Conservation (phyloP, 2,113 vertebrate species). For the Mormoops blainvillei region DNA sequence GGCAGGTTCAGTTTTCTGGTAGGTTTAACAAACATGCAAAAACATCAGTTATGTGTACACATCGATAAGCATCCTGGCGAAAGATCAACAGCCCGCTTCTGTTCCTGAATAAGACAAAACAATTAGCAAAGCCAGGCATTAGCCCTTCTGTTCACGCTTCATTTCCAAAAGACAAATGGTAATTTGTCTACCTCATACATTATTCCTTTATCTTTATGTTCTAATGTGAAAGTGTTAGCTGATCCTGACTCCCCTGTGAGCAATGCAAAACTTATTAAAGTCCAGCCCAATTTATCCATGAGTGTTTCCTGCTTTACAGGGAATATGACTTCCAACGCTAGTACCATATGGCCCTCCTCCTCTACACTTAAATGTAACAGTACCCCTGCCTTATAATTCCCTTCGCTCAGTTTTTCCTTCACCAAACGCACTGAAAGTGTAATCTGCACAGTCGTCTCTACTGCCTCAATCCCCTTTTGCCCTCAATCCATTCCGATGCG, state of each 20-base stretch:
- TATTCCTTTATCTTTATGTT: conserved; percentile 16
- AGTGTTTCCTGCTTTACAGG: conserved; percentile 22
- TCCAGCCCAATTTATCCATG: conserved; percentile 14
- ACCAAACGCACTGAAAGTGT: not conserved
- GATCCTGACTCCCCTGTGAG: not conserved
- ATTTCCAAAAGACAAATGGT: conserved; percentile 50
- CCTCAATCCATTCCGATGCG: not conserved
- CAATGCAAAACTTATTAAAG: conserved; percentile 6
- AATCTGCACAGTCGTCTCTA: not conserved
- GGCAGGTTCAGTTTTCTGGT: conserved; percentile 44
- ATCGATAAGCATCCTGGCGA: conserved; percentile 14
- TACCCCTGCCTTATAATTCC: not conserved
- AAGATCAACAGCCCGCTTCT: conserved; percentile 34
- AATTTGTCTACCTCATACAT: conserved; percentile 45
- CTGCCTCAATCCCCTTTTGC: not conserved
- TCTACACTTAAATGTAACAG: not conserved
- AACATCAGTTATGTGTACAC: not conserved
- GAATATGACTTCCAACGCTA: not conserved
- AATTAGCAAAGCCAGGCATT: conserved; percentile 52
- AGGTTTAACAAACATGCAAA: conserved; percentile 28
- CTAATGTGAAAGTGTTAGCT: not conserved
- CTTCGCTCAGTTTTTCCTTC: not conserved
- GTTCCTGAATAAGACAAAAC: conserved; percentile 49
- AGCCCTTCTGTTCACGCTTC: conserved; percentile 36
- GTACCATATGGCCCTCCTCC: not conserved